phyloP scores from a whole-genome alignment of 2,888 invertebrate genomes.

The Eupithecia tripunctaria region DNA sequence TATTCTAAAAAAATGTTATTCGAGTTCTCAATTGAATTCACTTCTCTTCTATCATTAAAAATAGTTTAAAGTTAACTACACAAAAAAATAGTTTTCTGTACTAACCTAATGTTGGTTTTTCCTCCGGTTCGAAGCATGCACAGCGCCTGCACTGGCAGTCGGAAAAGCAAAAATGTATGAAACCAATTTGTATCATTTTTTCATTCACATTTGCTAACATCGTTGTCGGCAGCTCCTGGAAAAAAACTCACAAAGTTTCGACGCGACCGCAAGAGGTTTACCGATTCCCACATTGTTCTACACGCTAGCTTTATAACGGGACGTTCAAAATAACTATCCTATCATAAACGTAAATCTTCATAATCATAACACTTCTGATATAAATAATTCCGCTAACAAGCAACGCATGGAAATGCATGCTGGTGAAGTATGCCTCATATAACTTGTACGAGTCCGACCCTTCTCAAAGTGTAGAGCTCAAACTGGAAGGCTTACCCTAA shows the following conservation, averaged over 20 bases:
- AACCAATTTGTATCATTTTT: neutral
- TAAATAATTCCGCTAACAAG: conserved; percentile 23
- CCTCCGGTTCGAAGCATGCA: neutral
- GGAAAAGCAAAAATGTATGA: neutral
- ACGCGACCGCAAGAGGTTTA: too few relatives aligned
- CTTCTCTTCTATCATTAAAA: too few relatives aligned
- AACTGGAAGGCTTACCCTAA: conserved; percentile 56
- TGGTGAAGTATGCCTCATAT: conserved; percentile 57
- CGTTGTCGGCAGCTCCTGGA: neutral
- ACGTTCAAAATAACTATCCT: neutral
- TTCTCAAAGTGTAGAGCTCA: conserved; percentile 58
- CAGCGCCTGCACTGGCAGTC: neutral
- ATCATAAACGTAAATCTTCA: neutral
- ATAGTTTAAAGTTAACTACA: too few relatives aligned
- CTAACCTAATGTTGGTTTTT: neutral
- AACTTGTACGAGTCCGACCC: conserved; percentile 62
- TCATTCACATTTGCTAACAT: neutral
- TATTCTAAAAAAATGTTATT: too few relatives aligned
- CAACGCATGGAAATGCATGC: conserved; percentile 52
- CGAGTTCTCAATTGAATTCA: too few relatives aligned
- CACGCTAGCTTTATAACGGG: neutral
- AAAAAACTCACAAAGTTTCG: too few relatives aligned
- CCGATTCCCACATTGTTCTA: neutral
- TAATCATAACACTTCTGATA: neutral
- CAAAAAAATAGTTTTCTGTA: too few relatives aligned